These are phyloP conservation scores for Brachionichthys hirsutus DNA, from an alignment of 2,113 vertebrate species.

Conservation along the genomic window DNA sequence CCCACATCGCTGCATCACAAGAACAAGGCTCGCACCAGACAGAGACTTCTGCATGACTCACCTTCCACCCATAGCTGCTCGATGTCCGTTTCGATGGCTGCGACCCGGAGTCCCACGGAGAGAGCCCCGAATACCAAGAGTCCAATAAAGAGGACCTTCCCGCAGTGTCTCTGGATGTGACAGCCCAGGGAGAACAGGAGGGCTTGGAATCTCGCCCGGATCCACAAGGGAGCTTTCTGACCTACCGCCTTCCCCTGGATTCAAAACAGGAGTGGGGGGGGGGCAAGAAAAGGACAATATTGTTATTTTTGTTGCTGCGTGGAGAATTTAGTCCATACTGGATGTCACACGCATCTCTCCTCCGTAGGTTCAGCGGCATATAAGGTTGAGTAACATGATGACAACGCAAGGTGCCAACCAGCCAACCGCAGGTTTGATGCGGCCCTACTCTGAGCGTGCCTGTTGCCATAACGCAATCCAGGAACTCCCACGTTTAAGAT, in stretches of 20 bases:
- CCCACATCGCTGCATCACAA: too few relatives aligned
- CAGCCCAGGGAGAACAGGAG: slow-evolving; percentile 96
- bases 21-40: not conserved
- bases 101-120: slow-evolving; percentile 91
- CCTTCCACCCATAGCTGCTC: slow-evolving; percentile 99
- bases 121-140: slow-evolving; percentile 93
- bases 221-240: slow-evolving; percentile 90
- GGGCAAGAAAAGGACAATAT: slow-evolving; percentile 44
- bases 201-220: slow-evolving; percentile 92
- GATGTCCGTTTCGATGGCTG: slow-evolving; percentile 94
- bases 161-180: slow-evolving; percentile 95
- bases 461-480: not conserved
- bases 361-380: not conserved
- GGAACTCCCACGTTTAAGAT: slow-evolving; percentile 5
- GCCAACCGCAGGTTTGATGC: not conserved
- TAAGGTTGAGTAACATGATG: not conserved
- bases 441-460: slow-evolving; percentile 1
- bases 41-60: slow-evolving; percentile 75
- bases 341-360: not conserved
- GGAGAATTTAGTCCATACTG: not conserved
- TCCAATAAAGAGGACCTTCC: slow-evolving; percentile 96
- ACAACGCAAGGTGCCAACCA: slow-evolving; percentile 5
- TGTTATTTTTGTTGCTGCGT: slow-evolving; percentile 24
- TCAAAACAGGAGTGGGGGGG: slow-evolving; percentile 52
- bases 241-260: slow-evolving; percentile 86